A percentile compares a stretch with the other conserved stretches of the same genome.
Conservation (phyloP, 2,888 invertebrate species). For the Temnothorax unifasciatus region DNA sequence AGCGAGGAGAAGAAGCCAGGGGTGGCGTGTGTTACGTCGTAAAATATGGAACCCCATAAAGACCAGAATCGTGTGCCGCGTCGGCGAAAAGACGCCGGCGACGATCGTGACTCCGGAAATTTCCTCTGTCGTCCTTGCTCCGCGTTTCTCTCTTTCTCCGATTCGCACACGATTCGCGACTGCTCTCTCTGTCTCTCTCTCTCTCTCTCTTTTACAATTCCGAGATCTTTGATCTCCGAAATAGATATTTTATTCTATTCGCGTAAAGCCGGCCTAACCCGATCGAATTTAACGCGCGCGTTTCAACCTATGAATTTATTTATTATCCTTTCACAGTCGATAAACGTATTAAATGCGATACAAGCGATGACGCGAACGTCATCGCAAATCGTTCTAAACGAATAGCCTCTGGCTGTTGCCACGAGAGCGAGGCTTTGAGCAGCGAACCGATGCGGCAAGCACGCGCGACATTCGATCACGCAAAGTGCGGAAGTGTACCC, state of each 20-base stretch:
- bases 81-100: slow-evolving; percentile 72
- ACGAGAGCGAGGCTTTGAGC: slow-evolving; percentile 21
- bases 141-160: slow-evolving; percentile 8
- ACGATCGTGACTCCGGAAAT: slow-evolving; percentile 64
- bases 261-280: background rate
- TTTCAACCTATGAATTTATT: slow-evolving; percentile 27
- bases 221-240: slow-evolving; percentile 1
- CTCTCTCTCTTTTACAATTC: background rate
- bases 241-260: slow-evolving; percentile 32
- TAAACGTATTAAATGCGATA: background rate
- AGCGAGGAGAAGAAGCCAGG: slow-evolving; percentile 60
- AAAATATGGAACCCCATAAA: slow-evolving; percentile 77
- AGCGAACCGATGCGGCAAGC: slow-evolving; percentile 12
- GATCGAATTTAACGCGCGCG: background rate
- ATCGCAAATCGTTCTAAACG: slow-evolving; percentile 10
- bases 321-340: background rate
- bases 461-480: slow-evolving; percentile 43
- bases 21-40: slow-evolving; percentile 67
- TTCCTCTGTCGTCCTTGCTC: slow-evolving; percentile 47
- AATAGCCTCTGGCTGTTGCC: background rate
- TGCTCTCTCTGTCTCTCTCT: background rate
- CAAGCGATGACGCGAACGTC: background rate
- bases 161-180: background rate
- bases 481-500: slow-evolving; percentile 14
- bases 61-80: slow-evolving; percentile 71